phyloP scores from a whole-genome alignment of 2,113 vertebrate genomes.

The Oceanodroma tethys region DNA sequence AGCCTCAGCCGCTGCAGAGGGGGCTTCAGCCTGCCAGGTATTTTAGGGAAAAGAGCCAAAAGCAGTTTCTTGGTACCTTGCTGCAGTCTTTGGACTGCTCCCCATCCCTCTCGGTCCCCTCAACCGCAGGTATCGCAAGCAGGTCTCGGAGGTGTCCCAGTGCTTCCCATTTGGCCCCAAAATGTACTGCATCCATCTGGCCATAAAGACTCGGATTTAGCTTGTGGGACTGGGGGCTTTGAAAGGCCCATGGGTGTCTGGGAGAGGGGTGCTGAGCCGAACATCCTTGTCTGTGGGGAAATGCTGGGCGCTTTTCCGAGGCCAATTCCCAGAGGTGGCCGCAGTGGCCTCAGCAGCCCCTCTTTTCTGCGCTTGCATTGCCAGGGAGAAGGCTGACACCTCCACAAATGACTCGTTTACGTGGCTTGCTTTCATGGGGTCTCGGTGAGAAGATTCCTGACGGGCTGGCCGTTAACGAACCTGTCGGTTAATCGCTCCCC shows the following conservation, averaged over 20 bases:
- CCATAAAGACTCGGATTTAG: not conserved
- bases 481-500: slow-evolving; percentile 5
- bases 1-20: not conserved
- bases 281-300: not conserved
- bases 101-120: not conserved
- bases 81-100: not conserved
- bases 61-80: not conserved
- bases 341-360: not conserved
- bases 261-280: accelerated
- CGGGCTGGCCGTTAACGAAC: not conserved
- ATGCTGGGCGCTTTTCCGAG: accelerated
- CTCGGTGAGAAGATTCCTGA: not conserved
- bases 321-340: accelerated
- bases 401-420: not conserved
- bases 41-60: not conserved
- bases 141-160: not conserved
- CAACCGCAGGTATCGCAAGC: accelerated
- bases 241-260: not conserved
- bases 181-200: not conserved
- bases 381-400: not conserved
- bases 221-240: accelerated
- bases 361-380: accelerated
- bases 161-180: not conserved
- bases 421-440: not conserved
- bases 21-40: not conserved